Evolutionary conservation across 2,888 invertebrate species (phyloP).

Genomic region (Creontiades dilutus): DNA sequence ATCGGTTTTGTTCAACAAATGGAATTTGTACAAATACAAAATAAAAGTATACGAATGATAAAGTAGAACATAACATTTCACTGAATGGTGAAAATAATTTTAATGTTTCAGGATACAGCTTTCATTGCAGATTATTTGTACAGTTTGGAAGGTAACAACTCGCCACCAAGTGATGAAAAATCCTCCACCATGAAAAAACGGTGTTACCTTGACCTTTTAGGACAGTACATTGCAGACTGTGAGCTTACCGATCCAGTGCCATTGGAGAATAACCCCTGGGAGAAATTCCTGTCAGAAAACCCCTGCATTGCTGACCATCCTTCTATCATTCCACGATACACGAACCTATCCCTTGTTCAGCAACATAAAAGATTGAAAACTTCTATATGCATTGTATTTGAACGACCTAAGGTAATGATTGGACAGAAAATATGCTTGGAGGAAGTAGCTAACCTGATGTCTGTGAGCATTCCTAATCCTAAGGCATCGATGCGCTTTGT

Average conservation of each 20-base stretch:
- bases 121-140: slow-evolving; percentile 94
- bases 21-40: too few relatives aligned
- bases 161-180: not conserved
- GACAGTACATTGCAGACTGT: slow-evolving; percentile 91
- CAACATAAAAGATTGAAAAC: slow-evolving; percentile 80
- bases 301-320: slow-evolving; percentile 85
- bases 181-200: slow-evolving; percentile 78
- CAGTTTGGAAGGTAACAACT: slow-evolving; percentile 83
- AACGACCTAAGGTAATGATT: slow-evolving; percentile 67
- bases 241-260: slow-evolving; percentile 85
- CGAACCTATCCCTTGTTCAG: slow-evolving; percentile 88
- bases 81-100: not conserved
- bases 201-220: slow-evolving; percentile 93
- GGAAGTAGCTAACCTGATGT: slow-evolving; percentile 1
- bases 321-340: slow-evolving; percentile 87
- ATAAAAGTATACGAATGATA: too few relatives aligned
- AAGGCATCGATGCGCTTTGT: slow-evolving; percentile 78
- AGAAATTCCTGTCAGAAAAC: slow-evolving; percentile 86
- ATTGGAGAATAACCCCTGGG: slow-evolving; percentile 88
- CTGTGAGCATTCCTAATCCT: slow-evolving; percentile 27
- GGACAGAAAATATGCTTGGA: slow-evolving; percentile 65
- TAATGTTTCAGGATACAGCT: slow-evolving; percentile 82
- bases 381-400: slow-evolving; percentile 69
- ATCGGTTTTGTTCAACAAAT: too few relatives aligned
- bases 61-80: too few relatives aligned